phyloP scores from a whole-genome alignment of 2,113 vertebrate genomes.

The Camelus dromedarius region DNA sequence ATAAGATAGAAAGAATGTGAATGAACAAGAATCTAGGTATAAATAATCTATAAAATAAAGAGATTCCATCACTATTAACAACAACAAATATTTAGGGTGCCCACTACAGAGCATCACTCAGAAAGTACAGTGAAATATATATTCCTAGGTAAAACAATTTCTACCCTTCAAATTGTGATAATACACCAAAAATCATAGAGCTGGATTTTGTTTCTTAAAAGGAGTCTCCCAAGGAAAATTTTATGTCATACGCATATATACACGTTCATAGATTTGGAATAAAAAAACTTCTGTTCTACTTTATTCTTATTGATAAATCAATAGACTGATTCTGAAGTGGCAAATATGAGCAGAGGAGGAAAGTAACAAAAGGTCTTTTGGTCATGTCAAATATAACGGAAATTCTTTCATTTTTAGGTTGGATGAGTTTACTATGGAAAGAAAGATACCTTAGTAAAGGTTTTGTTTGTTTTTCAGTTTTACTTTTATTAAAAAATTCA shows the following conservation, averaged over 20 bases:
- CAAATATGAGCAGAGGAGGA: neutral
- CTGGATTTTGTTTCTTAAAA: neutral
- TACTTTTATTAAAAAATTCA: neutral
- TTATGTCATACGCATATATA: neutral
- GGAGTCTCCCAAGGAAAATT: neutral
- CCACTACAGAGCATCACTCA: neutral
- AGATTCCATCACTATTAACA: neutral
- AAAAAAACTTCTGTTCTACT: neutral
- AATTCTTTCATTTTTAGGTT: neutral
- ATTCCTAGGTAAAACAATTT: neutral
- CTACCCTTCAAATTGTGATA: neutral
- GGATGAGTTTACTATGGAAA: neutral
- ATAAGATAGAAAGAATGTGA: slow-evolving; percentile 36
- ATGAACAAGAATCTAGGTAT: neutral
- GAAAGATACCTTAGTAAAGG: neutral
- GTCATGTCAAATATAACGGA: neutral
- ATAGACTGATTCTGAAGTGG: neutral
- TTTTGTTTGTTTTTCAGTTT: neutral
- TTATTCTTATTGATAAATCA: neutral
- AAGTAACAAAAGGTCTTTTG: neutral
- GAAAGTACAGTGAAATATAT: neutral
- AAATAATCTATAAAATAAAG: neutral
- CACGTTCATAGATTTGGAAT: neutral
- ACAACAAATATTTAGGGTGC: neutral
- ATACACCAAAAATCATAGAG: neutral